Evolutionary conservation across 2,888 invertebrate species (phyloP), one percentile per base, ranked within the genome.

Genomic region (Toxonevra muliebris): DNA sequence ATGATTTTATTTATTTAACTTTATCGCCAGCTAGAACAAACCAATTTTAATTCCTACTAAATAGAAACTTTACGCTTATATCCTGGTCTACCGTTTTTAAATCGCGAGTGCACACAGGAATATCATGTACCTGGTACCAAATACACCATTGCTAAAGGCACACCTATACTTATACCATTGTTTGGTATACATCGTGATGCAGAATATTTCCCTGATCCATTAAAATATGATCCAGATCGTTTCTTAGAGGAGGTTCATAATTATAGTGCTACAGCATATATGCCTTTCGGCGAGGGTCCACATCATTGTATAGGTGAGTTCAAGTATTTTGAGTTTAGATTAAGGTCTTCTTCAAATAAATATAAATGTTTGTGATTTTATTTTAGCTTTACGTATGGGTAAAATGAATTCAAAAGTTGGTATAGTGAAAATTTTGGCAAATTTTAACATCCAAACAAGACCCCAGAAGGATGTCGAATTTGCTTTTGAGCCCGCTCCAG

Each of bases 261-360:
- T 66, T 82, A 78, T 20, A 76, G 79, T 70, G 77, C 80, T 0
- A 74, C 68, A 2, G 82, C 83, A 1, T 86, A 79, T 68, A 77
- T 85, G 75, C 86, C 86, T 11, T 86, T 86, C 69, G 86, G 86
- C 7, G 83, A 83, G 20, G 86, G 86, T 13, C 86, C 86, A 0
- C 73, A 85, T 11, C 80, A 80, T 60, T 86, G 86, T 69, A 84
- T 86, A 52, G 86, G 86, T 84, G 77, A 71, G 66, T 54, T 42
- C 40, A 41, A 30, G 30, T 30, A 30, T 30, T 30, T 30, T 4
- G 30, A 7, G 2, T 2, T 30, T 30, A 30, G n/a, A n/a, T n/a
- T n/a, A n/a, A n/a, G n/a, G n/a, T n/a, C n/a, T n/a, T n/a, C 7
- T 30, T 2, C 30, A 2, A 30, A 7, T 7, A 30, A n/a, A 54